Base-by-base conservation (phyloP, 1,140 invertebrate genomes). In the Heliothis virescens region DNA sequence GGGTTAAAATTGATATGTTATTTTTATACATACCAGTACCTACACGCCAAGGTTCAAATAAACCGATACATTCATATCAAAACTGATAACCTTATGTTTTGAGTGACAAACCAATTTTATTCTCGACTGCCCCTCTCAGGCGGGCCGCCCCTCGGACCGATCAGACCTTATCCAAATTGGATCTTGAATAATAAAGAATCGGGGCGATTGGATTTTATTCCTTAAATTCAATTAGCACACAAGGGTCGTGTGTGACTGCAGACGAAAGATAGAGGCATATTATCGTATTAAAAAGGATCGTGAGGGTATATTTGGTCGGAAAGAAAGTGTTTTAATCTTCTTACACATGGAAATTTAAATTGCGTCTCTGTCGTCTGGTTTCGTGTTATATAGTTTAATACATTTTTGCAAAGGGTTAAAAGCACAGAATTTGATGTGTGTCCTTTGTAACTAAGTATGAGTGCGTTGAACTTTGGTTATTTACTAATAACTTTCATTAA, bases 171-270 rank as follows among this genome's bases (percentile, higher is more conserved):
- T 95, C 94, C 94, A 95, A 95, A 95, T 95, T 95, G 94, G 93
- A 95, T 95, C 94, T 95, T 95, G 94, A 95, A 95, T 95, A 95
- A 95, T 95, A 95, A 95, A 95, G 94, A 95, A 95, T 95, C 94
- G 92, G 93, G 91, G 92, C 93, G 94, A 95, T 95, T 95, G 94
- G 94, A 95, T 95, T 95, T 95, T 95, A 95, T 95, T 95, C 93
- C 94, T 95, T 95, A 95, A 95, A 95, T 95, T 95, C 94, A 95
- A 95, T 95, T 95, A 95, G 94, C 94, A 92, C 90, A 91, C 89
- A 86, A 93, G 90, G 90, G 90, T 89, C 90, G 88, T 87, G 87
- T 91, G 92, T 91, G 90, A 95, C 93, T 94, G 93, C 89, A 92
- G 89, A 91, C 90, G 91, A 88, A 89, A 94, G 93, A 94, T 94